These are phyloP conservation scores for Tuberolachnus salignus DNA, from an alignment of 2,888 invertebrate species.

Conservation along the genomic window DNA sequence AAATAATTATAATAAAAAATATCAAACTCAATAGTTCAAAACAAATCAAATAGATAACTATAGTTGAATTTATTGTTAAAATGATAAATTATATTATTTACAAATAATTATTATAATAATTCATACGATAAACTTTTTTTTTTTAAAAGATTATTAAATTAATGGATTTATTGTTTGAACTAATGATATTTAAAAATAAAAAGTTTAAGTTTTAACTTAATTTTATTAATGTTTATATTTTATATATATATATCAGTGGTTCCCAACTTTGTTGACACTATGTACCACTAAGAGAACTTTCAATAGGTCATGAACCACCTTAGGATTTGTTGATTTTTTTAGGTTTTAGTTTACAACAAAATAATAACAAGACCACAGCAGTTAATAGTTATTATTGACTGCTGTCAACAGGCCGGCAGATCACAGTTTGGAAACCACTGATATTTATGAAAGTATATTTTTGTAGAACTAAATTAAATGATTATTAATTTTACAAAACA, in stretches of 20 bases:
- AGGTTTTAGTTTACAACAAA: too few species aligned
- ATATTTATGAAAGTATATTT: constrained; percentile 21
- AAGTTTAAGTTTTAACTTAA: background rate
- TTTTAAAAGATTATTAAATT: background rate
- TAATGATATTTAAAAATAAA: background rate
- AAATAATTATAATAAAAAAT: too few species aligned
- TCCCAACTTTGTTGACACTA: too few species aligned
- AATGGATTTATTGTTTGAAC: background rate
- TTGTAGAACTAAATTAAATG: constrained; percentile 10
- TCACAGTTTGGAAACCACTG: too few species aligned
- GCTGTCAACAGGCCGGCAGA: too few species aligned
- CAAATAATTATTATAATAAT: background rate
- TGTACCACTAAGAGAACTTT: too few species aligned
- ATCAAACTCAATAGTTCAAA: too few species aligned
- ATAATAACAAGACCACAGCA: too few species aligned
- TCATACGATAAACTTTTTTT: background rate
- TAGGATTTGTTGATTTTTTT: too few species aligned
- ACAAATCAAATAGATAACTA: background rate
- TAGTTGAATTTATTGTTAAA: background rate
- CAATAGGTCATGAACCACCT: too few species aligned
- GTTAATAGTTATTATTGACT: too few species aligned
- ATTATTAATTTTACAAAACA: background rate
- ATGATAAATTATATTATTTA: background rate
- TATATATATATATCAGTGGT: too few species aligned
- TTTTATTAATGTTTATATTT: background rate